Evolutionary conservation across 2,888 invertebrate genomes (phyloP).

Genomic region (Drosophila picticornis): DNA sequence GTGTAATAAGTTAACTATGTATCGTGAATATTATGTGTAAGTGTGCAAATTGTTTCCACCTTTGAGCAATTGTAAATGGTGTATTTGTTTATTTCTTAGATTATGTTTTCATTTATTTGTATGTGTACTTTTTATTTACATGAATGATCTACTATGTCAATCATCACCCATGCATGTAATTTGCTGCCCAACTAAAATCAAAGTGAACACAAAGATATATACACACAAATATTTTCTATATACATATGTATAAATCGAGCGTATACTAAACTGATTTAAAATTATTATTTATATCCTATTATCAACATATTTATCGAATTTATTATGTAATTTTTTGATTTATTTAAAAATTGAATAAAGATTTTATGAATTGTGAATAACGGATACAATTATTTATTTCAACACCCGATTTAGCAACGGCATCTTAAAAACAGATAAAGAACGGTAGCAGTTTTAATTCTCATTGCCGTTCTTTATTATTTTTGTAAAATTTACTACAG

Average conservation of each 20-base stretch:
- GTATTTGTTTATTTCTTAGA: constrained; percentile 47
- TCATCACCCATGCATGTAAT: constrained; percentile 55
- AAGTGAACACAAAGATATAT: constrained; percentile 78
- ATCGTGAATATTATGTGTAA: constrained; percentile 48
- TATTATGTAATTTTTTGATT: constrained; percentile 69
- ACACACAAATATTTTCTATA: constrained; percentile 76
- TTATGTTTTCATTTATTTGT: constrained; percentile 34
- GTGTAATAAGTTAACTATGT: constrained; percentile 58
- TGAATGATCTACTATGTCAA: constrained; percentile 23
- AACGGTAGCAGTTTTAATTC: neutral
- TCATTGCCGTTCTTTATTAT: neutral
- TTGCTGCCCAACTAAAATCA: constrained; percentile 66
- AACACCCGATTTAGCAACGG: neutral
- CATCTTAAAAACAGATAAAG: neutral
- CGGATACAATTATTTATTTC: neutral
- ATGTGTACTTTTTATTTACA: constrained; percentile 41
- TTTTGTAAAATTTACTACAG: neutral
- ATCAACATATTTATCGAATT: constrained; percentile 79
- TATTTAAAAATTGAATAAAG: constrained; percentile 77
- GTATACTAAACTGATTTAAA: constrained; percentile 70
- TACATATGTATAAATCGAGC: constrained; percentile 32
- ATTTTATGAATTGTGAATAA: constrained; percentile 67
- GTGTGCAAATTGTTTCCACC: constrained; percentile 58
- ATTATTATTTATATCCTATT: constrained; percentile 76
- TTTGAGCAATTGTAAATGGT: constrained; percentile 58